Conservation (phyloP, 2,888 invertebrate species). For the Fissipunctia ypsillon region DNA sequence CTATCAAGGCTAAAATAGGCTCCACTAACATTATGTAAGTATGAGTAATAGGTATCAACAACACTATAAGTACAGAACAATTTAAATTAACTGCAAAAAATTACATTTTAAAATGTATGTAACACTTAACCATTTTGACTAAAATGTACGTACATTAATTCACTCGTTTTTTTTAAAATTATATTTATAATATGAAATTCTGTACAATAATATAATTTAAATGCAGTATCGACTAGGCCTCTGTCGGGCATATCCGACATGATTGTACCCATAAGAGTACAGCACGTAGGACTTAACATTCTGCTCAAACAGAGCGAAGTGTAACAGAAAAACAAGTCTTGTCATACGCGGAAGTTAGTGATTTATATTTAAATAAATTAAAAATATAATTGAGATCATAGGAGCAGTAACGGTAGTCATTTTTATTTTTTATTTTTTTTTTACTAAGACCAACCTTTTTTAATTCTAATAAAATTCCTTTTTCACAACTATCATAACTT, state of each 20-base stretch:
- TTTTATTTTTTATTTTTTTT: conserved; percentile 12
- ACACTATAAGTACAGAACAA: background rate
- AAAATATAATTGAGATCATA: background rate
- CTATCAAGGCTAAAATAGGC: background rate
- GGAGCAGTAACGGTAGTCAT: background rate
- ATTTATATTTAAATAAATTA: conserved; percentile 21
- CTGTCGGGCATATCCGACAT: background rate
- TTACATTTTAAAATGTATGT: background rate
- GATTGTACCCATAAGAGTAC: background rate
- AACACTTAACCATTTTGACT: too few species aligned
- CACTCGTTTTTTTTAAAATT: background rate
- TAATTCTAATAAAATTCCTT: background rate
- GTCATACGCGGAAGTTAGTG: conserved; percentile 18
- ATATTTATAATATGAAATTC: background rate
- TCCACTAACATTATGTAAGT: background rate
- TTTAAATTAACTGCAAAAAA: background rate
- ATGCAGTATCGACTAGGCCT: background rate
- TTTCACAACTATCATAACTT: background rate
- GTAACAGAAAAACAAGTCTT: conserved; percentile 16
- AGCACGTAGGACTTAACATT: conserved; percentile 29
- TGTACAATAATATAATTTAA: conserved; percentile 7
- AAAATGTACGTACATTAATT: too few species aligned
- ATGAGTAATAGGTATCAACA: background rate
- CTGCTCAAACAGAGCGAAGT: conserved; percentile 4
- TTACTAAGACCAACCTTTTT: background rate